These are phyloP conservation scores for Philonicus albiceps DNA, from an alignment of 2,888 invertebrate species.

Conservation along the genomic window DNA sequence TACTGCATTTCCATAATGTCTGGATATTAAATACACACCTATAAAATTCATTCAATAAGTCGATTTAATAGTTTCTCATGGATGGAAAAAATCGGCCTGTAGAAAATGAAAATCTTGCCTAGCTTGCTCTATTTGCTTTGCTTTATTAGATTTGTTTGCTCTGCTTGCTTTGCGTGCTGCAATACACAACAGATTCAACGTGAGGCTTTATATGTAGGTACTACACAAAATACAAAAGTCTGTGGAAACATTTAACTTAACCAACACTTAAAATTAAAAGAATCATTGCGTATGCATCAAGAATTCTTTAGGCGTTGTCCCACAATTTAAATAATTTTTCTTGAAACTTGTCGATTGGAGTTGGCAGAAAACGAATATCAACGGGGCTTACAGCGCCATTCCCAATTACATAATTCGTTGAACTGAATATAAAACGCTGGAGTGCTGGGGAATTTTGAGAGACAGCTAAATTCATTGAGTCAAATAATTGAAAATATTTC, in stretches of 20 bases:
- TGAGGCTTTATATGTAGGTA: neutral
- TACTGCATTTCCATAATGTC: neutral
- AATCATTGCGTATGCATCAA: neutral
- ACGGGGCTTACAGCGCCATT: neutral
- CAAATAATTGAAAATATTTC: conserved; percentile 7
- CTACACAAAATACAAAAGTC: neutral
- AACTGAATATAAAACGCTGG: neutral
- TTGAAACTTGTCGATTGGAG: neutral
- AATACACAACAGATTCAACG: neutral
- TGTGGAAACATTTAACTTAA: neutral
- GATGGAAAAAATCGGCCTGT: neutral
- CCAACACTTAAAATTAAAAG: neutral
- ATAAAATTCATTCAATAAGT: neutral
- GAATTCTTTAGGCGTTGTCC: neutral
- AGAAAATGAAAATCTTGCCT: neutral
- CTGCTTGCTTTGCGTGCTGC: neutral
- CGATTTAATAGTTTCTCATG: neutral
- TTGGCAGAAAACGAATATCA: neutral
- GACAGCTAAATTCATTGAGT: neutral
- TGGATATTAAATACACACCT: neutral
- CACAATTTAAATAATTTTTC: conserved; percentile 7
- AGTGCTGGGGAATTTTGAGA: neutral
- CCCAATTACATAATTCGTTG: conserved; percentile 3
- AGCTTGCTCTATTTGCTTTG: neutral
- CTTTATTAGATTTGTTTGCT: neutral